A percentile compares a stretch with the other conserved stretches of the same genome.
These are phyloP conservation scores for Athalia cordata DNA, from an alignment of 2,888 invertebrate genomes.

Conservation along the genomic window DNA sequence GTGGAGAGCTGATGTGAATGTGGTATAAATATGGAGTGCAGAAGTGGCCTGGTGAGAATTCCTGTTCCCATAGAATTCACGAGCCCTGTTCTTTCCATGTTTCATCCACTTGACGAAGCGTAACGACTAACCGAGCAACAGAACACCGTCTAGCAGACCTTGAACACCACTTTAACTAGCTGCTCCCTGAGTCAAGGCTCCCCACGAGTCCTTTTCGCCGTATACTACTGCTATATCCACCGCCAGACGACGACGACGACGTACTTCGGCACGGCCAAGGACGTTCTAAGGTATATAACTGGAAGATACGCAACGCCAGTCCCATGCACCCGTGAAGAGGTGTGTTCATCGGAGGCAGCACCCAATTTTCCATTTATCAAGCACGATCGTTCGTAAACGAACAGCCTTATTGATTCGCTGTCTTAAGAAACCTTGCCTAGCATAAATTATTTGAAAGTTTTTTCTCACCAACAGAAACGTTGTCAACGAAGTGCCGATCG, in stretches of 20 bases:
- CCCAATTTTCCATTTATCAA: too few species aligned
- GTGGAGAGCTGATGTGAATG: not conserved
- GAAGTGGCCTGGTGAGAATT: not conserved
- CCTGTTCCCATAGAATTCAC: constrained; percentile 1
- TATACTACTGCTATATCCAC: too few species aligned
- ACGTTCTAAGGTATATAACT: not conserved
- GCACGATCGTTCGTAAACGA: too few species aligned
- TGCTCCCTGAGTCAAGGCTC: constrained; percentile 61
- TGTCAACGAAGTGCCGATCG: too few species aligned
- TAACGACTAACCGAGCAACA: constrained; percentile 55
- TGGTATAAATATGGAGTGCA: not conserved
- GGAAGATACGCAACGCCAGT: not conserved
- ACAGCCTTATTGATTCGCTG: too few species aligned
- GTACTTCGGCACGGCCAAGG: constrained; percentile 6
- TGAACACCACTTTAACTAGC: constrained; percentile 65
- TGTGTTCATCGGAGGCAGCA: too few species aligned
- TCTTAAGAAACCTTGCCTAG: too few species aligned
- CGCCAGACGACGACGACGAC: constrained; percentile 3
- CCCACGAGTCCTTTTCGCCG: constrained; percentile 51
- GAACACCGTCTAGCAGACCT: constrained; percentile 62
- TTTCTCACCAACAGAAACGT: too few species aligned
- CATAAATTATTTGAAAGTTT: too few species aligned
- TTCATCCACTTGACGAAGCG: constrained; percentile 59
- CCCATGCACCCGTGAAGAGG: too few species aligned
- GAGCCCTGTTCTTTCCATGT: constrained; percentile 53